Evolutionary conservation across 2,797 vertebrate genomes (phyloP), one percentile per base, ranked within the genome.

Genomic region (Tapera naevia): DNA sequence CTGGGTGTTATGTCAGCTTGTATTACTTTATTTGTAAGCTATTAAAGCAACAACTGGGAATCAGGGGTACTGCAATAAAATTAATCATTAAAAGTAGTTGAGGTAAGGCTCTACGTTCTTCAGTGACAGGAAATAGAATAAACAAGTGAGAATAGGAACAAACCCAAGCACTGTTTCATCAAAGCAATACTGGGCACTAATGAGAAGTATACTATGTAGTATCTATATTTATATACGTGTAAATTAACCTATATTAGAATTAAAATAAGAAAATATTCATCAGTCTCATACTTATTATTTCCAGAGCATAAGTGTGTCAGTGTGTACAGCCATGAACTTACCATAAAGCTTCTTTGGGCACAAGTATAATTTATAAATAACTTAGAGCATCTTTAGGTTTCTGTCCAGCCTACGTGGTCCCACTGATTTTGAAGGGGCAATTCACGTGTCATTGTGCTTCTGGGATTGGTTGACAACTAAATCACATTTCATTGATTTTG

Each of bases 11-110:
- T 69, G 21, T 84, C 73, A 96, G 56, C 11, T 69, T 75, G 5
- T 67, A 90, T 79, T 24, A 72, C 70, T 94, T 96, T 81, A 94
- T 94, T 76, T 73, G 93, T 94, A 81, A 96, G 62, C 88, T 90
- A 93, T 93, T 95, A 94, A 58, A 86, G 43, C 35, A 84, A 45
- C 46, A 58, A 13, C 51, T 88, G 58, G 50, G 43, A 72, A n/a
- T 84, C 56, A 80, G 64, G 30, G 88, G 56, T 28, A 61, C 30
- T 23, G 62, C 48, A 64, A 10, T 66, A 81, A 76, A 90, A 91
- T 93, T 81, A 94, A 91, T 84, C 54, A 73, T 95, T 96, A 71
- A 53, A 75, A 64, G 73, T 48, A 86, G 66, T 27, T 51, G 66
- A 86, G 80, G 81, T 30, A 88, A 83, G 81, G 51, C 66, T 79